Evolutionary conservation across 1,140 invertebrate genomes (phyloP).

Genomic region (Brachionus plicatilis): DNA sequence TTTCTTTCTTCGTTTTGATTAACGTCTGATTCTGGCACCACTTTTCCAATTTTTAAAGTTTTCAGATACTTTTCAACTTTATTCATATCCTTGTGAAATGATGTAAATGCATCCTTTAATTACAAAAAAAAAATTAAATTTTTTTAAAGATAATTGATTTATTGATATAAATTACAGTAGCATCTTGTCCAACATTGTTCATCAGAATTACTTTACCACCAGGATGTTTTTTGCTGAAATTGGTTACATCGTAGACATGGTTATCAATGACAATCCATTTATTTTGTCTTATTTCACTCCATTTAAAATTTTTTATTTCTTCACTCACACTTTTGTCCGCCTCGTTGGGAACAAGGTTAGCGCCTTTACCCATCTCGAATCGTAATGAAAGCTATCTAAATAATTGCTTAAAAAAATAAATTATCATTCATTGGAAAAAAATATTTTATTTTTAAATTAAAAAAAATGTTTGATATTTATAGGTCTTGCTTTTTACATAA

Average conservation of each 20-base stretch:
- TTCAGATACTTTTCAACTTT: slow-evolving; percentile 2
- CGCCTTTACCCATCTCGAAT: slow-evolving; percentile 3
- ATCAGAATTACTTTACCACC: slow-evolving; percentile 51
- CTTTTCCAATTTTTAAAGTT: neutral
- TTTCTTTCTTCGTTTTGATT: slow-evolving; percentile 4
- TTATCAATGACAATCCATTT: slow-evolving; percentile 51
- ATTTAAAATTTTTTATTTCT: slow-evolving; percentile 44
- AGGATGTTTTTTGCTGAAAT: slow-evolving; percentile 51
- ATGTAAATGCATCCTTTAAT: neutral
- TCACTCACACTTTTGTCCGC: neutral
- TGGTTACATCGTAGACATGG: slow-evolving; percentile 51
- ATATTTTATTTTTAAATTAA: neutral
- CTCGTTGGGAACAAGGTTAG: neutral
- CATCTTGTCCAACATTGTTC: slow-evolving; percentile 53
- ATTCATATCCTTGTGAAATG: neutral
- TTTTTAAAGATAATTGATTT: neutral
- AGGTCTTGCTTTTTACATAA: neutral
- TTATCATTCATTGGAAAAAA: neutral
- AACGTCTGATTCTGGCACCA: neutral
- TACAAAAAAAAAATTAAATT: too few species aligned
- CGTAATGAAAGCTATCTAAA: neutral
- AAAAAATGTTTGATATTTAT: neutral
- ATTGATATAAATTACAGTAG: slow-evolving; percentile 42
- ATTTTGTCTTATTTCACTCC: slow-evolving; percentile 43
- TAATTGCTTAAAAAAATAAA: neutral